phyloP scores from a whole-genome alignment of 2,113 vertebrate genomes.

The Hippocampus mohnikei region DNA sequence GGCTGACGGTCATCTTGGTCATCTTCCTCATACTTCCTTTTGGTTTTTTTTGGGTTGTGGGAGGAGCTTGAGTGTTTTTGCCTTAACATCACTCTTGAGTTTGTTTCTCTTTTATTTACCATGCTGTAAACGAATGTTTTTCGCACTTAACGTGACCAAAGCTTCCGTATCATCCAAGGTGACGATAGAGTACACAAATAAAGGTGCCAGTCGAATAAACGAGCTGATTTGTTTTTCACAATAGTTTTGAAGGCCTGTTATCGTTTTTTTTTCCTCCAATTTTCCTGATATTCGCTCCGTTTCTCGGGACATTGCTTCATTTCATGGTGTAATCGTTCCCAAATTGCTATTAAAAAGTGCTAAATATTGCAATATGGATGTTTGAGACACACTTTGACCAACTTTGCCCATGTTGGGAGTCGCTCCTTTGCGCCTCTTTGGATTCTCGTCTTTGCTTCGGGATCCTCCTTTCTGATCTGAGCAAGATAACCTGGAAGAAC shows the following conservation, averaged over 20 bases:
- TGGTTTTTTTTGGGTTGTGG: constrained; percentile 19
- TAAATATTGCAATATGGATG: no score
- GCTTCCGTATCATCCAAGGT: constrained; percentile 44
- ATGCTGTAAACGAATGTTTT: constrained; percentile 62
- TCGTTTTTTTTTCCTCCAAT: not conserved
- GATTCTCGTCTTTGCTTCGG: no score
- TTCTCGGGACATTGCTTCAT: not conserved
- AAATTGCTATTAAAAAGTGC: no score
- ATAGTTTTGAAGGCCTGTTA: constrained; percentile 47
- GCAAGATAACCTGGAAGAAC: no score
- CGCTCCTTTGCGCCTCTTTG: no score
- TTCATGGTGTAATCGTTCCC: no score
- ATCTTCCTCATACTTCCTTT: constrained; percentile 14
- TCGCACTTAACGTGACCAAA: constrained; percentile 65
- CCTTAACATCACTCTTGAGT: constrained; percentile 81
- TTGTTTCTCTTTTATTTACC: constrained; percentile 60
- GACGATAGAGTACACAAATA: constrained; percentile 27
- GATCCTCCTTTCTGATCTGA: no score
- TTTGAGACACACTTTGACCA: no score
- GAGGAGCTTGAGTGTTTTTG: constrained; percentile 83
- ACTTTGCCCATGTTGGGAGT: no score
- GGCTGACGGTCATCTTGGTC: constrained; percentile 63
- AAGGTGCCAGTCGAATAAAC: constrained; percentile 7
- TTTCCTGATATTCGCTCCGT: not conserved
- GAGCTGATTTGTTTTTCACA: constrained; percentile 19